phyloP scores from a whole-genome alignment of 2,113 vertebrate genomes.

The Myocastor coypus region DNA sequence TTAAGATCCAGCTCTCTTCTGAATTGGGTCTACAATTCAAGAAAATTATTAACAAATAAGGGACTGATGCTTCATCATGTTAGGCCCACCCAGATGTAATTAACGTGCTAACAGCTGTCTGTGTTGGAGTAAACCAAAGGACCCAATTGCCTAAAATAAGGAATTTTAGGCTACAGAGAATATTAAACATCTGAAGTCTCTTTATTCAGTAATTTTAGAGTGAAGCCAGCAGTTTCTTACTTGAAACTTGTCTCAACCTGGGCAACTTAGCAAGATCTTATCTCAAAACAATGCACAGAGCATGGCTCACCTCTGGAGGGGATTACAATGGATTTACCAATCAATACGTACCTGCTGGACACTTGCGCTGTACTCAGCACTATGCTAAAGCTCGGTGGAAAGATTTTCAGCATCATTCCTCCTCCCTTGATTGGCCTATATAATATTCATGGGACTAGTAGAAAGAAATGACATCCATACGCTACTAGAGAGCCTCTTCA shows the following conservation, averaged over 20 bases:
- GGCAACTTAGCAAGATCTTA: neutral
- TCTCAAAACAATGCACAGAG: neutral
- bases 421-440: neutral
- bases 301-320: neutral
- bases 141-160: neutral
- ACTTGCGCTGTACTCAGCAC: neutral
- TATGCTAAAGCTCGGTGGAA: neutral
- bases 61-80: neutral
- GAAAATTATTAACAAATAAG: conserved; percentile 29
- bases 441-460: neutral
- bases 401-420: neutral
- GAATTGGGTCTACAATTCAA: conserved; percentile 15
- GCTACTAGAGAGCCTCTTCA: neutral
- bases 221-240: neutral
- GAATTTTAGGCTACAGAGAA: neutral
- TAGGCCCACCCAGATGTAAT: neutral
- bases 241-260: neutral
- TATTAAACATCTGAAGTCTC: neutral
- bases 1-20: neutral
- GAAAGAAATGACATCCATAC: neutral
- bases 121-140: neutral
- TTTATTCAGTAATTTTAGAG: neutral
- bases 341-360: neutral
- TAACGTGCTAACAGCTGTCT: neutral
- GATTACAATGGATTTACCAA: neutral